These are phyloP conservation scores for Agrotis ipsilon DNA, from an alignment of 2,888 invertebrate species.

Conservation along the genomic window DNA sequence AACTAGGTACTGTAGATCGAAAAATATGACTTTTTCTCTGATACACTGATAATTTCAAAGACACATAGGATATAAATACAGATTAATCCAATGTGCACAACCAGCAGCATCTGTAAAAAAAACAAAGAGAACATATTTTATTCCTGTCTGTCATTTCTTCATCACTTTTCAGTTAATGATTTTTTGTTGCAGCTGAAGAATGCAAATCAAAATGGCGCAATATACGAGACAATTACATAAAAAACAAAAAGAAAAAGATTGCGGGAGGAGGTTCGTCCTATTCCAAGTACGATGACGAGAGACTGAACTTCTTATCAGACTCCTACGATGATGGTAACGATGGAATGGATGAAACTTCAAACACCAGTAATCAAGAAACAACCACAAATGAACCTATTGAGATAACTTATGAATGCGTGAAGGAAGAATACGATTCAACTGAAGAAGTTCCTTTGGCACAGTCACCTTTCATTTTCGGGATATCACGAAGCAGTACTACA, in stretches of 20 bases:
- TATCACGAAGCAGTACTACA: background rate
- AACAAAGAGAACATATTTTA: background rate
- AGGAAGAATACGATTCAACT: constrained; percentile 43
- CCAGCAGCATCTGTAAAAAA: background rate
- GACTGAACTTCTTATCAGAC: constrained; percentile 45
- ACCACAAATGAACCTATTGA: constrained; percentile 21
- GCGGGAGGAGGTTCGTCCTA: constrained; percentile 24
- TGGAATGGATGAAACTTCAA: constrained; percentile 15
- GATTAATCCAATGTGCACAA: background rate
- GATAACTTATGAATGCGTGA: constrained; percentile 20
- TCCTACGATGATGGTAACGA: constrained; percentile 27
- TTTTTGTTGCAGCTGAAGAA: constrained; percentile 53
- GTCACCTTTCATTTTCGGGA: constrained; percentile 16
- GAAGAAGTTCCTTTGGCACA: constrained; percentile 42
- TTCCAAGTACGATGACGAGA: constrained; percentile 51
- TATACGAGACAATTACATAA: constrained; percentile 52
- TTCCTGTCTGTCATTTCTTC: too few species aligned
- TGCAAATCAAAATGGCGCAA: constrained; percentile 58
- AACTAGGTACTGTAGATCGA: background rate
- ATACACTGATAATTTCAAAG: background rate
- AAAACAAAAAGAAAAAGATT: constrained; percentile 49
- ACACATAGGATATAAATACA: too few species aligned
- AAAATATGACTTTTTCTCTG: background rate
- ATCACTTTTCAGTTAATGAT: constrained; percentile 5
- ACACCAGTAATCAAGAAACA: constrained; percentile 5